These are phyloP conservation scores for Drosophila barbarae DNA, from an alignment of 2,888 invertebrate species.

Conservation along the genomic window DNA sequence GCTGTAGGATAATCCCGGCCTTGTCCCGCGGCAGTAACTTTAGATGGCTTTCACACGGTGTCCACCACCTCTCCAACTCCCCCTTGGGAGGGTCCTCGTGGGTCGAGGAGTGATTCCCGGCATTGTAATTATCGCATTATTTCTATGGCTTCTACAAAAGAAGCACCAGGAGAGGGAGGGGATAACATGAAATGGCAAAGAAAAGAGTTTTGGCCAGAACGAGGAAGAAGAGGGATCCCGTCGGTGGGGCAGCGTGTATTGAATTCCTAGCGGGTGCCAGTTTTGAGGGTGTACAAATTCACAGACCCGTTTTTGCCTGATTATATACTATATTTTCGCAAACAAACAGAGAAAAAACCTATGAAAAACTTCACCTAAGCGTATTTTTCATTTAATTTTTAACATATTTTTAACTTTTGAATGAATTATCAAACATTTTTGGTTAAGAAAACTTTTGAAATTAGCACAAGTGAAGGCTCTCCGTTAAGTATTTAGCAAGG, in stretches of 20 bases:
- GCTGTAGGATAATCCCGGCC: slow-evolving; percentile 28
- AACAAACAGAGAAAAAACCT: background rate
- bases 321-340: background rate
- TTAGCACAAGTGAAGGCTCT: no score
- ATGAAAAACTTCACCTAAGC: no score
- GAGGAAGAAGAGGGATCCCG: slow-evolving; percentile 1
- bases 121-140: slow-evolving; percentile 72
- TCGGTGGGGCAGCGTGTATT: slow-evolving; percentile 6
- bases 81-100: background rate
- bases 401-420: no score
- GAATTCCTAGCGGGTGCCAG: slow-evolving; percentile 45
- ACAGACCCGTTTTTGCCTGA: background rate
- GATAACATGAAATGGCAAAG: background rate
- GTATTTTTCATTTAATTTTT: no score
- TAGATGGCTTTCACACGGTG: slow-evolving; percentile 13
- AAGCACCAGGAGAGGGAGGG: slow-evolving; percentile 1
- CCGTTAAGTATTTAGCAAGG: no score
- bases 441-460: no score
- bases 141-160: slow-evolving; percentile 67
- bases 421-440: no score
- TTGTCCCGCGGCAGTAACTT: slow-evolving; percentile 13
- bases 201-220: background rate
- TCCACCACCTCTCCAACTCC: background rate
- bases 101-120: slow-evolving; percentile 51
- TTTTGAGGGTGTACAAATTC: slow-evolving; percentile 14